Evolutionary conservation across 2,113 vertebrate genomes (phyloP), one percentile per base, ranked within the genome.

Genomic region (Rhagologus leucostigma): DNA sequence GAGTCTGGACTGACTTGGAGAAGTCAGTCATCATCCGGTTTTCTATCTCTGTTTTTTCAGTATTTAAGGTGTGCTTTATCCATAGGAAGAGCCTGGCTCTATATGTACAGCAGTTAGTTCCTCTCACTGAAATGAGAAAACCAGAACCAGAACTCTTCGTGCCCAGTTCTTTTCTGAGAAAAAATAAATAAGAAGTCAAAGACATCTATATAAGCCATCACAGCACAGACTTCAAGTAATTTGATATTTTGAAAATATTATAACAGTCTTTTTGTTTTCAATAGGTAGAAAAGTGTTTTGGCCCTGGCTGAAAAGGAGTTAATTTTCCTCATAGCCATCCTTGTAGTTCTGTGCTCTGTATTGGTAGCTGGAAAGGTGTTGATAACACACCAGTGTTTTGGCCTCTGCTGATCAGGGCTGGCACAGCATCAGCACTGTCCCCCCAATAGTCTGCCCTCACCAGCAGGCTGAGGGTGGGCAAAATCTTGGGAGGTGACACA

Each of bases 401-500:
- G 10, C 47, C 83, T 1, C 11, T 69, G 47, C 26, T 67, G n/a
- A 53, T 4, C 16, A 76, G 55, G 18, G 14, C 22, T 68, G 29
- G 16, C 4, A 14, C 21, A 67, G 7, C 18, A 41, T 32, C 53
- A 33, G 7, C 1, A 0, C 11, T 20, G 18, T 24, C 17, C 11
- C 24, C 20, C 5, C n/a, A 74, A 1, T 9, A 32, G 27, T 47
- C 4, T 1, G 1, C 2, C 12, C 30, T 42, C n/a, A 20, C 6
- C 26, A 49, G 26, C 4, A 60, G 13, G 3, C 26, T 59, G 10
- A 4, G n/a, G 2, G 6, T 55, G 22, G 11, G 9, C 3, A 80
- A 74, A 35, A 24, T 9, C 60, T 42, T 55, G 22, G 30, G 22
- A 80, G 9, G 60, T 3, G 11, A 21, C 18, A 68, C 1, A 32